phyloP scores from a whole-genome alignment of 2,113 vertebrate genomes.

The Platichthys stellatus region DNA sequence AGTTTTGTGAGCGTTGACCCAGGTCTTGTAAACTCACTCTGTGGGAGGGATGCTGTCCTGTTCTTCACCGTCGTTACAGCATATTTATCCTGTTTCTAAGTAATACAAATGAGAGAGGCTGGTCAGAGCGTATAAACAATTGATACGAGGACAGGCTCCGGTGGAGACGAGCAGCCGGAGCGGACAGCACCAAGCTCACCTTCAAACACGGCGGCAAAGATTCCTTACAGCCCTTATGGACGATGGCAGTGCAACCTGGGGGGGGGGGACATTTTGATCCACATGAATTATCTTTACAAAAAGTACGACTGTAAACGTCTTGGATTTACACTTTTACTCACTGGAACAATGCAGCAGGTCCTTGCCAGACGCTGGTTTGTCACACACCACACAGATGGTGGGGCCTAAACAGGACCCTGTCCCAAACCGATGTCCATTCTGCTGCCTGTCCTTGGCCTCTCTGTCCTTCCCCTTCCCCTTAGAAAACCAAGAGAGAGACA shows the following conservation, averaged over 20 bases:
- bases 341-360: slow-evolving; percentile 91
- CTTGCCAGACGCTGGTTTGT: slow-evolving; percentile 88
- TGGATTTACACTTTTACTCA: slow-evolving; percentile 77
- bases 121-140: slow-evolving; percentile 23
- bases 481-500: slow-evolving; percentile 67
- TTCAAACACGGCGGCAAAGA: slow-evolving; percentile 86
- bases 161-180: background rate
- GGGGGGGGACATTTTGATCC: slow-evolving; percentile 1
- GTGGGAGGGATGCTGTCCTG: slow-evolving; percentile 84
- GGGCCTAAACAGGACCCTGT: slow-evolving; percentile 85
- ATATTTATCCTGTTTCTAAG: slow-evolving; percentile 91
- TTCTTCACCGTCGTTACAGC: slow-evolving; percentile 79
- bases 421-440: slow-evolving; percentile 87
- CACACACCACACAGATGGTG: slow-evolving; percentile 87
- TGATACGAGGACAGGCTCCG: background rate
- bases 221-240: slow-evolving; percentile 93
- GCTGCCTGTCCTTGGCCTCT: slow-evolving; percentile 89
- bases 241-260: slow-evolving; percentile 86
- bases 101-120: slow-evolving; percentile 33
- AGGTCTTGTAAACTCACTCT: slow-evolving; percentile 86
- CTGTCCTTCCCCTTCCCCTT: slow-evolving; percentile 92
- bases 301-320: background rate
- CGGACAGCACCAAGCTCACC: slow-evolving; percentile 68
- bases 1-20: background rate
- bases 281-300: background rate